A percentile compares a stretch with the other conserved stretches of the same genome.
phyloP scores from a whole-genome alignment of 2,797 vertebrate genomes.

The Silurus lanzhouensis region DNA sequence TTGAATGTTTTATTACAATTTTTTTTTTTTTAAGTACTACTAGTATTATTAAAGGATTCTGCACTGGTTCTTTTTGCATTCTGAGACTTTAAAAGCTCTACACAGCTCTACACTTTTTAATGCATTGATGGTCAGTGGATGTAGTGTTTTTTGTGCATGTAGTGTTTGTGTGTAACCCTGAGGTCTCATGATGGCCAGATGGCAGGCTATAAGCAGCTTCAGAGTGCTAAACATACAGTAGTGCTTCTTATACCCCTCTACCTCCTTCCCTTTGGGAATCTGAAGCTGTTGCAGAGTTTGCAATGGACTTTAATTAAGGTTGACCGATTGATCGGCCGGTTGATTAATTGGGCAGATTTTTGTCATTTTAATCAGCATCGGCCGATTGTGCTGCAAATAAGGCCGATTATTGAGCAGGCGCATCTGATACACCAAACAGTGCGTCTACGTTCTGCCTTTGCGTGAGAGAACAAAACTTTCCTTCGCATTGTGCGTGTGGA shows the following conservation, averaged over 20 bases:
- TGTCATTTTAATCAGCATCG: no score
- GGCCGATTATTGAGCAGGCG: no score
- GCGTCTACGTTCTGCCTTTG: no score
- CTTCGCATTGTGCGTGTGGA: no score
- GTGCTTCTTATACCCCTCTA: slow-evolving; percentile 63
- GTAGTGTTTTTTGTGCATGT: not conserved
- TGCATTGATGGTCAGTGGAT: not conserved
- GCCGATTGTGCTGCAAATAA: no score
- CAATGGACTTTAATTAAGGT: no score
- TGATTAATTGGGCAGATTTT: no score
- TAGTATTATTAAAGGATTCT: not conserved
- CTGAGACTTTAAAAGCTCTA: not conserved
- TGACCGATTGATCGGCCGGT: no score
- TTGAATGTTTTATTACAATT: not conserved
- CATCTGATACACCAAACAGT: no score
- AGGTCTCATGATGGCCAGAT: slow-evolving; percentile 53
- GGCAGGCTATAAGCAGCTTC: slow-evolving; percentile 46
- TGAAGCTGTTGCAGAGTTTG: no score
- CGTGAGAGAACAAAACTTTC: no score
- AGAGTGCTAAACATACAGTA: slow-evolving; percentile 57
- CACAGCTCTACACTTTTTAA: no score
- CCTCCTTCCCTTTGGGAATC: not conserved
- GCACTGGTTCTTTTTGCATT: not conserved
- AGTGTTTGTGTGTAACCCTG: slow-evolving; percentile 40
- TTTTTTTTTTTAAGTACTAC: not conserved